Conservation (phyloP, 2,113 vertebrate genomes). For the Crotalus helleri region DNA sequence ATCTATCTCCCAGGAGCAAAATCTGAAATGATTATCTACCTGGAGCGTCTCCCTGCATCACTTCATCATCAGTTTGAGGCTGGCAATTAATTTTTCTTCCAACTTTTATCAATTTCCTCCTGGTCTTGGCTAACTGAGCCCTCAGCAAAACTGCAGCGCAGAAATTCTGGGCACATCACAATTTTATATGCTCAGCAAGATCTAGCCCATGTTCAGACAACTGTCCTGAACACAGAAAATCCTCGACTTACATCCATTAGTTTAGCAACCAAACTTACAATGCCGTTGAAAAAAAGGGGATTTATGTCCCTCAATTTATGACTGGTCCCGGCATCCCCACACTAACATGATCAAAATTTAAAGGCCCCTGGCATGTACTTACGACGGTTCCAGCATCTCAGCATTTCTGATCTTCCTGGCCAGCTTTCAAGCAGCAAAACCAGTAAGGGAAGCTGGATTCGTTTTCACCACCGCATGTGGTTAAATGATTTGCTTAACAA, state of each 20-base stretch:
- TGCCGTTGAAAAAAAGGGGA: neutral
- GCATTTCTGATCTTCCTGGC: neutral
- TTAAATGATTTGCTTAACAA: neutral
- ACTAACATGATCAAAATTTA: neutral
- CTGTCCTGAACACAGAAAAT: neutral
- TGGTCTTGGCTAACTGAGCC: neutral
- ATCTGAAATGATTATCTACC: constrained; percentile 48
- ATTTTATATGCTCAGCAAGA: neutral
- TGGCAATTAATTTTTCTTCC: neutral
- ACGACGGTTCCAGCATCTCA: neutral
- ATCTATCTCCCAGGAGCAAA: neutral
- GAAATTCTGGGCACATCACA: neutral
- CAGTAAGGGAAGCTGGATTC: neutral
- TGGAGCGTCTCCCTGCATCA: neutral
- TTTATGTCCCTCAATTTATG: neutral
- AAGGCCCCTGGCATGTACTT: neutral
- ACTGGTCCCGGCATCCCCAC: neutral
- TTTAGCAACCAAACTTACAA: neutral
- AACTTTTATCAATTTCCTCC: neutral
- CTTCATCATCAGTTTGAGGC: neutral
- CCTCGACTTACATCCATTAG: neutral
- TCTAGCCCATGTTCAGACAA: neutral
- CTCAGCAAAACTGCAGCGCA: neutral
- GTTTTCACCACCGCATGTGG: neutral
- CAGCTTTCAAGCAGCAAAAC: neutral